These are phyloP conservation scores for Sipha flava DNA, from an alignment of 1,140 invertebrate species.

Conservation along the genomic window DNA sequence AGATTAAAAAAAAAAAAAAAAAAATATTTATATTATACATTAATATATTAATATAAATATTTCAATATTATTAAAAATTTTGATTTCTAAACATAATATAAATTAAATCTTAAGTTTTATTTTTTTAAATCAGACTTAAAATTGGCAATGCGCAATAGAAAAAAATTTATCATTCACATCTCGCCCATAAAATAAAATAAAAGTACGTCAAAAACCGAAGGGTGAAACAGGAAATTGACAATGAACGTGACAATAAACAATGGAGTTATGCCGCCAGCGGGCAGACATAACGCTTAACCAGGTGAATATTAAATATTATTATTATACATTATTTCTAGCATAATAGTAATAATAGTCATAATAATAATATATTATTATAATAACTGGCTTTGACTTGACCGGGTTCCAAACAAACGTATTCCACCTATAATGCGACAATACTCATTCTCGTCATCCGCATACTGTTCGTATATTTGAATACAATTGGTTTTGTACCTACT, in stretches of 20 bases:
- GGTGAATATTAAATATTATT: conserved; percentile 32
- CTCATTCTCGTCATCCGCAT: conserved; percentile 25
- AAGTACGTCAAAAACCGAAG: conserved; percentile 23
- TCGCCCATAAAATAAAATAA: conserved; percentile 23
- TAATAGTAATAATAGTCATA: conserved; percentile 14
- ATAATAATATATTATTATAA: not conserved
- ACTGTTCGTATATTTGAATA: conserved; percentile 25
- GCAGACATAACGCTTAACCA: conserved; percentile 18
- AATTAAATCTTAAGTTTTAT: not conserved
- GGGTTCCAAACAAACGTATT: conserved; percentile 22
- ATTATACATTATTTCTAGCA: conserved; percentile 26
- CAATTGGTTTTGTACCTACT: conserved; percentile 8
- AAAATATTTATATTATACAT: too few relatives aligned
- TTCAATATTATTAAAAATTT: too few relatives aligned
- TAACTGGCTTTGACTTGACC: conserved; percentile 14
- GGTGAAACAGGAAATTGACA: conserved; percentile 32
- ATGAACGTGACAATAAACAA: conserved; percentile 33
- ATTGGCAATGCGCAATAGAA: conserved; percentile 2
- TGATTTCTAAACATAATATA: too few relatives aligned
- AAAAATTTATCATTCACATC: conserved; percentile 19
- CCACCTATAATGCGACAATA: conserved; percentile 31
- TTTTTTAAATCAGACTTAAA: not conserved
- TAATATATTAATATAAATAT: too few relatives aligned
- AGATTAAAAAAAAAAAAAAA: too few relatives aligned
- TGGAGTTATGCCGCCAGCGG: not conserved